Percentiles rank a stretch among this genome's conserved stretches.
Evolutionary conservation across 2,888 invertebrate species (phyloP).

Genomic region (Heliconius cydno): DNA sequence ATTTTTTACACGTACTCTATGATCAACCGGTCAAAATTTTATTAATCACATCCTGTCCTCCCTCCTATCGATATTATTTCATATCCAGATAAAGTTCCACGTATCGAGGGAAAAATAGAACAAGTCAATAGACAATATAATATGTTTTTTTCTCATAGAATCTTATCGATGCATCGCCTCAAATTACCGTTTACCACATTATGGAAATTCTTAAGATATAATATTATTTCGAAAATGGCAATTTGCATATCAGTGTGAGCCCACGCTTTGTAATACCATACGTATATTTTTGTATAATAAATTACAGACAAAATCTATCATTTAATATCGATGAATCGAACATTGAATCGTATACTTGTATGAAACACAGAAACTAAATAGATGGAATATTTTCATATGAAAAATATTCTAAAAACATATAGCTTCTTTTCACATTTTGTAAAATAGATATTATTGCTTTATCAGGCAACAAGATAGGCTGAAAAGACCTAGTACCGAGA

Average conservation of each 20-base stretch:
- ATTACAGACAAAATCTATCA: constrained; percentile 42
- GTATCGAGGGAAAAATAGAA: constrained; percentile 45
- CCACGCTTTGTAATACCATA: constrained; percentile 45
- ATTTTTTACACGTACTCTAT: constrained; percentile 63
- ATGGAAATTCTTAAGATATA: constrained; percentile 44
- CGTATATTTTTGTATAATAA: constrained; percentile 42
- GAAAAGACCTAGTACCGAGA: too few relatives aligned
- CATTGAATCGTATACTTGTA: neutral
- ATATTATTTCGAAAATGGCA: constrained; percentile 45
- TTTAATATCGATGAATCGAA: constrained; percentile 37
- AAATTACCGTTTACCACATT: constrained; percentile 47
- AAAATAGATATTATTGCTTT: neutral
- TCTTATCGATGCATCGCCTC: constrained; percentile 46
- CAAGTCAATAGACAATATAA: constrained; percentile 38
- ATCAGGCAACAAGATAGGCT: too few relatives aligned
- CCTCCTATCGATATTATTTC: constrained; percentile 62
- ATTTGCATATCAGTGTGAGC: constrained; percentile 47
- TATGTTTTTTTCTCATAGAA: constrained; percentile 41
- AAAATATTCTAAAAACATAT: neutral
- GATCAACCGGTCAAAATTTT: constrained; percentile 67
- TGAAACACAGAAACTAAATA: constrained; percentile 13
- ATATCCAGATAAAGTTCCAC: constrained; percentile 50
- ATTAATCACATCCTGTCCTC: constrained; percentile 73
- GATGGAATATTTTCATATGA: neutral
- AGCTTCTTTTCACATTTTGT: neutral